phyloP scores from a whole-genome alignment of 2,797 vertebrate species.

The Crenichthys baileyi region DNA sequence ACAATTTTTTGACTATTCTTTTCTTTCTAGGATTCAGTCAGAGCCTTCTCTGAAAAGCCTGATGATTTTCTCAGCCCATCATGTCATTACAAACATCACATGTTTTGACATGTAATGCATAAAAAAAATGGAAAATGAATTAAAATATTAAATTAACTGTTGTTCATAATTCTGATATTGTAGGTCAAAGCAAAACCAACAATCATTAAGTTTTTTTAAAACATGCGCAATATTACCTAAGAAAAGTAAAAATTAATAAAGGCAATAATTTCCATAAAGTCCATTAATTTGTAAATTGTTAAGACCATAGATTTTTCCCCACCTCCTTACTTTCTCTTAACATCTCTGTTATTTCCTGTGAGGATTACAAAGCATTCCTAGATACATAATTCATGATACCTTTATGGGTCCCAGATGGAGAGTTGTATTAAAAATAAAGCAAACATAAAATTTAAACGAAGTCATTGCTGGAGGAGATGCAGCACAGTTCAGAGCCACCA shows the following conservation, averaged over 20 bases:
- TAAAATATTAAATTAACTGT: too few relatives aligned
- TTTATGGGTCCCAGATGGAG: constrained; percentile 7
- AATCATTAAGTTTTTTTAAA: neutral
- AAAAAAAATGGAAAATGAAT: too few relatives aligned
- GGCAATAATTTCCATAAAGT: neutral
- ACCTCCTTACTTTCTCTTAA: neutral
- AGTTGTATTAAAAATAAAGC: constrained; percentile 24
- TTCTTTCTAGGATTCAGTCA: neutral
- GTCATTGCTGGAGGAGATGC: constrained; percentile 8
- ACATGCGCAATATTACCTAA: neutral
- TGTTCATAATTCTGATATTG: neutral
- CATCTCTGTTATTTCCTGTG: constrained; percentile 14
- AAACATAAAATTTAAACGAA: constrained; percentile 27
- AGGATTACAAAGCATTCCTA: neutral
- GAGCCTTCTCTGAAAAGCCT: neutral
- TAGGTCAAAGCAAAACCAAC: neutral
- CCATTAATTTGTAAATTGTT: neutral
- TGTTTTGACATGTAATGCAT: neutral
- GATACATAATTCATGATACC: constrained; percentile 33
- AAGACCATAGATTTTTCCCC: neutral
- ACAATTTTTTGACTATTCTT: neutral
- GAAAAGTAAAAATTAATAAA: neutral
- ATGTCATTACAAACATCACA: neutral
- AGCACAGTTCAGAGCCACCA: neutral
- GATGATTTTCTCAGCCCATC: neutral